Conservation (phyloP, 2,797 vertebrate species). For the Alectoris magna region DNA sequence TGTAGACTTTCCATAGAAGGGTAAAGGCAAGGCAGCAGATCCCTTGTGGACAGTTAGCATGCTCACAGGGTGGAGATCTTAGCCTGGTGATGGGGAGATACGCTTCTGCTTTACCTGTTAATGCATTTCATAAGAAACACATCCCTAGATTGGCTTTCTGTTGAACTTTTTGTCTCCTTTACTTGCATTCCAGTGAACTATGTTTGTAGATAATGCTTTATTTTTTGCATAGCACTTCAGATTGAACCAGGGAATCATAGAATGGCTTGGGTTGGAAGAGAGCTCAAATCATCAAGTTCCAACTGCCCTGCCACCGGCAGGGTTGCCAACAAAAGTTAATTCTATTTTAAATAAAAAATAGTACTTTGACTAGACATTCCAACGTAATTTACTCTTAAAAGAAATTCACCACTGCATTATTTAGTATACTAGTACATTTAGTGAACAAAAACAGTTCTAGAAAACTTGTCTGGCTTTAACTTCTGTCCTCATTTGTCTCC, state of each 20-base stretch:
- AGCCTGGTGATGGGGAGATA: neutral
- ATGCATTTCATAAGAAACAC: neutral
- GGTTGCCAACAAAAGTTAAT: neutral
- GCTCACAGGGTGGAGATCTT: neutral
- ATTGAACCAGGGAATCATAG: neutral
- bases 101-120: neutral
- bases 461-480: neutral
- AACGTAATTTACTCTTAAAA: neutral
- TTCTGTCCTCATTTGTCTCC: neutral
- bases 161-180: neutral
- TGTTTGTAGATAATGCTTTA: neutral
- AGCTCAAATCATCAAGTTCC: no score
- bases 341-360: neutral
- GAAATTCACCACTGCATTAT: neutral
- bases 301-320: no score
- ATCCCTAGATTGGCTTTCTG: neutral
- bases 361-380: neutral
- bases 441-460: neutral
- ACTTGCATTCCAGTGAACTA: neutral
- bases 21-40: neutral
- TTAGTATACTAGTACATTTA: neutral
- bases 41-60: fast-evolving
- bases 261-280: no score
- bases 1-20: neutral
- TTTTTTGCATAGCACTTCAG: neutral